Conservation (phyloP, 1,140 invertebrate genomes). For the Drosophila repleta region DNA sequence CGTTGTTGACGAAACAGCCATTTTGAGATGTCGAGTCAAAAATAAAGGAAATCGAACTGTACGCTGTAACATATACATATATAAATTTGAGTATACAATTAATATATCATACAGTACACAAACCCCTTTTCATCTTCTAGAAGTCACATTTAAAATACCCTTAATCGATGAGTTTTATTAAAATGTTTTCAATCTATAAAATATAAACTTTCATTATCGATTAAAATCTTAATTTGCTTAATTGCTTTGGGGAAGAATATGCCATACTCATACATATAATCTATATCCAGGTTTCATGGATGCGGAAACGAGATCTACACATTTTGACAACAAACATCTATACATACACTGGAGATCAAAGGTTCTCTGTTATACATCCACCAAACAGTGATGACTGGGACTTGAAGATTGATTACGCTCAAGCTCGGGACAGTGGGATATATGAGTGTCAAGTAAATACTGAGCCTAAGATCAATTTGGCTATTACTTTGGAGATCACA, state of each 20-base stretch:
- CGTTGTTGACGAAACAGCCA: slow-evolving; percentile 92
- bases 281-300: slow-evolving; percentile 91
- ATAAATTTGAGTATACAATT: too few species aligned
- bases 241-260: too few species aligned
- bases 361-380: slow-evolving; percentile 93
- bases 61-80: slow-evolving; percentile 24
- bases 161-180: too few species aligned
- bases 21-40: slow-evolving; percentile 92
- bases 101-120: too few species aligned
- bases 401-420: slow-evolving; percentile 94
- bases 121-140: background rate
- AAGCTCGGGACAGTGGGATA: slow-evolving; percentile 92
- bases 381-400: slow-evolving; percentile 96
- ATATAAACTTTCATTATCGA: too few species aligned
- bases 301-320: slow-evolving; percentile 94
- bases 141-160: background rate
- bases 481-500: slow-evolving; percentile 90
- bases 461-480: slow-evolving; percentile 93
- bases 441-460: slow-evolving; percentile 95
- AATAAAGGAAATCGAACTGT: slow-evolving; percentile 95
- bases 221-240: too few species aligned
- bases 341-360: slow-evolving; percentile 93
- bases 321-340: slow-evolving; percentile 94
- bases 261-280: too few species aligned
- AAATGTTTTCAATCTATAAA: too few species aligned